Percentiles rank a stretch among this genome's conserved stretches.
phyloP scores from a whole-genome alignment of 35 echinoderm and acorn worm species.

The Ophiothrix spiculata region DNA sequence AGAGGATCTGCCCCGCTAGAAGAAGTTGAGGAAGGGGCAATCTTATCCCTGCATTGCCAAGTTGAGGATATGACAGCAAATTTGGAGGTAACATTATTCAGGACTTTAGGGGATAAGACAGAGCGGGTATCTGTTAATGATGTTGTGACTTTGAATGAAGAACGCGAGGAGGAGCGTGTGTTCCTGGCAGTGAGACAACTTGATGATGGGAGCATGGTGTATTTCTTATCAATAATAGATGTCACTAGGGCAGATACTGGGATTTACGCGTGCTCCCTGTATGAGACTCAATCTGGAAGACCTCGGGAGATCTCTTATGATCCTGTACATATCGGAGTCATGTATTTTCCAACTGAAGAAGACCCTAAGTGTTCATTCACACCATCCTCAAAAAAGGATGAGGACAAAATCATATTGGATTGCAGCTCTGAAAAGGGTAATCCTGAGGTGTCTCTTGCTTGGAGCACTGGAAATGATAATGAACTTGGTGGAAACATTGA shows the following conservation, averaged over 20 bases:
- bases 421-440: not conserved
- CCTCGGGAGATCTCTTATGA: not conserved
- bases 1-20: not conserved
- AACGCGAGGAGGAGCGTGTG: not conserved
- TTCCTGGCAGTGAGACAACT: not conserved
- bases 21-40: conserved; percentile 1
- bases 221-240: not conserved
- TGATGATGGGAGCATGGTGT: not conserved
- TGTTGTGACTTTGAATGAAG: not conserved
- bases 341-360: not conserved
- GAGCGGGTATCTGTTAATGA: not conserved
- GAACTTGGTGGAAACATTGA: not conserved
- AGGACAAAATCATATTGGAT: not conserved
- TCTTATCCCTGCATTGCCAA: not conserved
- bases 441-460: not conserved
- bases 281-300: not conserved
- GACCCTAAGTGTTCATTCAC: not conserved
- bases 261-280: not conserved
- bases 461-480: not conserved
- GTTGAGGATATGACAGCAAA: not conserved
- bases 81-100: not conserved
- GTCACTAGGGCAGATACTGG: not conserved
- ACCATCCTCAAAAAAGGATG: not conserved
- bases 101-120: not conserved
- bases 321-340: not conserved